Evolutionary conservation across 2,888 invertebrate species (phyloP).

Genomic region (Dioctria rufipes): DNA sequence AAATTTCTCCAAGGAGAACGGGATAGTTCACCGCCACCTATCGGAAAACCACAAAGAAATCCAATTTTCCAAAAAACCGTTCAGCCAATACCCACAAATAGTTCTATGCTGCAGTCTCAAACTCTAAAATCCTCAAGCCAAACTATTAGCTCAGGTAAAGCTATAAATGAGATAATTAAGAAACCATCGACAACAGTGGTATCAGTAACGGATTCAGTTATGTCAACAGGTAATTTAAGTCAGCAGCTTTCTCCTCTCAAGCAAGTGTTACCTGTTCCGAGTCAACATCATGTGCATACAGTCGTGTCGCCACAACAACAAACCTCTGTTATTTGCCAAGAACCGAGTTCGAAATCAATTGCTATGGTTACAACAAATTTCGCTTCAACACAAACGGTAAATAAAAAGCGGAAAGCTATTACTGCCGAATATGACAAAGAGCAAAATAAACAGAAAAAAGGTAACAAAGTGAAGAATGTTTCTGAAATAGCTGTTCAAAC

Average conservation of each 20-base stretch:
- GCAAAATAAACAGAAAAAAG: constrained; percentile 31
- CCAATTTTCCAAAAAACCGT: constrained; percentile 73
- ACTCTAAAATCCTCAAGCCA: not conserved
- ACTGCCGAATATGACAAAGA: constrained; percentile 13
- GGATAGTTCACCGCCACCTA: constrained; percentile 85
- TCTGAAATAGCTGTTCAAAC: constrained; percentile 25
- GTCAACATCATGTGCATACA: not conserved
- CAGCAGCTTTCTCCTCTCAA: not conserved
- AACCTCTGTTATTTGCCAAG: not conserved
- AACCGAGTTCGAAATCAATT: constrained; percentile 12
- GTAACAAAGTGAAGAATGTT: constrained; percentile 11
- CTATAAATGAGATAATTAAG: not conserved
- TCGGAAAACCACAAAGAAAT: constrained; percentile 73
- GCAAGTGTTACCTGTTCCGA: not conserved
- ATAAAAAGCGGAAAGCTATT: constrained; percentile 34
- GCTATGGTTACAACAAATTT: not conserved
- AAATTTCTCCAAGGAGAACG: constrained; percentile 88
- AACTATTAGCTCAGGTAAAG: not conserved
- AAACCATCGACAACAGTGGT: too few relatives aligned
- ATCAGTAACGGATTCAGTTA: not conserved
- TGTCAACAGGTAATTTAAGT: not conserved
- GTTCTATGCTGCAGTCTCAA: not conserved
- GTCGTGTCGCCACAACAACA: not conserved
- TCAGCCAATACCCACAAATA: constrained; percentile 56
- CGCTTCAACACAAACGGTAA: constrained; percentile 21